Evolutionary conservation across 2,797 vertebrate species (phyloP).

Genomic region (Nothura maculosa): DNA sequence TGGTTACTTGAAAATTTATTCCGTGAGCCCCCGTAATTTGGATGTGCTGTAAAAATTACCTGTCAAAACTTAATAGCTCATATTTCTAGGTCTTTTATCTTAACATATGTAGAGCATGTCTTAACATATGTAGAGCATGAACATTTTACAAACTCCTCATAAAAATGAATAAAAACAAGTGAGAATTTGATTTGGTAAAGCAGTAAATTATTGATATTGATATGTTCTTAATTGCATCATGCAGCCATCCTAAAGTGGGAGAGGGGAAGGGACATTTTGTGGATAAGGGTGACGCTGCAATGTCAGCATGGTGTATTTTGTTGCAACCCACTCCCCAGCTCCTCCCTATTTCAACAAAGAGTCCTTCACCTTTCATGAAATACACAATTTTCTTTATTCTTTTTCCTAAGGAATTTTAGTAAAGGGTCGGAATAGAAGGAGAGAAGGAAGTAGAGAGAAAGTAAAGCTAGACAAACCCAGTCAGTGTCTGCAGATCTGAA

Average conservation of each 20-base stretch:
- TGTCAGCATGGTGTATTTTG: background rate
- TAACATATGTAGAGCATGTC: too few species aligned
- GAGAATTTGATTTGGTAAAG: background rate
- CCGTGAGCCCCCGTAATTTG: background rate
- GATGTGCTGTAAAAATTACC: background rate
- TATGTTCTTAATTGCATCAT: background rate
- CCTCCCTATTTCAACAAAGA: background rate
- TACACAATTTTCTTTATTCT: background rate
- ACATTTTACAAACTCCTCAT: background rate
- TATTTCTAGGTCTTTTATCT: background rate
- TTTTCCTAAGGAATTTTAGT: background rate
- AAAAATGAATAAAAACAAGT: constrained; percentile 12
- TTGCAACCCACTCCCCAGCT: background rate
- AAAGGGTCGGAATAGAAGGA: background rate
- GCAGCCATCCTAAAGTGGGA: background rate
- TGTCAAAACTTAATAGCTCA: background rate
- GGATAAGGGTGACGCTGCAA: background rate
- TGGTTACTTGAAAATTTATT: constrained; percentile 32
- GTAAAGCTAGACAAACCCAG: constrained; percentile 19
- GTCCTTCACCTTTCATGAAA: background rate
- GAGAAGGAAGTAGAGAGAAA: background rate
- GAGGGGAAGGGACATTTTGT: background rate
- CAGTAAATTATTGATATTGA: background rate
- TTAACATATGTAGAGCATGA: background rate
- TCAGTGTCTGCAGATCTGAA: constrained; percentile 21